Conservation (phyloP, 2,888 invertebrate genomes). For the Galeopsomyia nigrocyanea region DNA sequence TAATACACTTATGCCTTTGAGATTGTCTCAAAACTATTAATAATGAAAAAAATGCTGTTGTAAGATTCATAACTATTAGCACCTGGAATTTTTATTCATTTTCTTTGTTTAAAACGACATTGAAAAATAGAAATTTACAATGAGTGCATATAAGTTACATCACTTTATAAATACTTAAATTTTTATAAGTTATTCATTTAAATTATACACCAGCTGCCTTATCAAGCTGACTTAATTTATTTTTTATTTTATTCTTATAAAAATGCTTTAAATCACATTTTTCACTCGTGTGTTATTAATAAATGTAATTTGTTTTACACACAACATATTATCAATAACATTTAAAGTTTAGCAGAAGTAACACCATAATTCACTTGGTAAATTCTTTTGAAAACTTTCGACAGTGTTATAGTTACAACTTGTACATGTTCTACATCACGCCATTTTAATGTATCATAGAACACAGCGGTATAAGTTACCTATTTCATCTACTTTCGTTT, state of each 20-base stretch:
- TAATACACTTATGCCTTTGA: constrained; percentile 49
- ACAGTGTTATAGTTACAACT: constrained; percentile 2
- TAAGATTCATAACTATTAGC: background rate
- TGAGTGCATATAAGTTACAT: constrained; percentile 1
- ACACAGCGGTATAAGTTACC: constrained; percentile 30
- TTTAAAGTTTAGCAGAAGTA: constrained; percentile 23
- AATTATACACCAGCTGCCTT: constrained; percentile 12
- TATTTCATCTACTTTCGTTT: constrained; percentile 27
- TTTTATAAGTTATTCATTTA: constrained; percentile 1
- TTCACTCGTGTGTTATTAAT: constrained; percentile 14
- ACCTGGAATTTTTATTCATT: constrained; percentile 1
- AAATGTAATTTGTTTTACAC: constrained; percentile 6
- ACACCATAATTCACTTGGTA: constrained; percentile 11
- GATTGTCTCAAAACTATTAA: constrained; percentile 46
- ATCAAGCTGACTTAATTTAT: constrained; percentile 2
- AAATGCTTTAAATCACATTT: constrained; percentile 40
- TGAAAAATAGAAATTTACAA: constrained; percentile 2
- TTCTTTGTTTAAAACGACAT: background rate
- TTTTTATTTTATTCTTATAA: background rate
- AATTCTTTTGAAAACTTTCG: constrained; percentile 14
- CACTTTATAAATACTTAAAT: constrained; percentile 15
- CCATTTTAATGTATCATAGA: constrained; percentile 22
- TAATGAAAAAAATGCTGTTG: constrained; percentile 43
- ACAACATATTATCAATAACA: constrained; percentile 22
- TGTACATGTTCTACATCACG: constrained; percentile 9